Evolutionary conservation across 2,888 invertebrate genomes (phyloP).

Genomic region (Beris chalybata): DNA sequence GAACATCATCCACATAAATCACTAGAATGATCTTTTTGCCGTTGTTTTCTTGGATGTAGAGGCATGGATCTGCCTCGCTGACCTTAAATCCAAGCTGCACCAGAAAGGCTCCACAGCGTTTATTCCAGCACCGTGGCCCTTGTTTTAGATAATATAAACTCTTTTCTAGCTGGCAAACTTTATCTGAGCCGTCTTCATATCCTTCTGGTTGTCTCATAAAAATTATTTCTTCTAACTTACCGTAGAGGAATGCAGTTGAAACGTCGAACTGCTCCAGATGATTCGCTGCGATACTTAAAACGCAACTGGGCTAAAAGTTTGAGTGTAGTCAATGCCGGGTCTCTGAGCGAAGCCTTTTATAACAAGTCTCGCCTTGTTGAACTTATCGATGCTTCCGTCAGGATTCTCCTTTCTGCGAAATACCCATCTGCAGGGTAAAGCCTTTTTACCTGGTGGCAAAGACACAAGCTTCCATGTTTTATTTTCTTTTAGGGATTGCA

Average conservation of each 20-base stretch:
- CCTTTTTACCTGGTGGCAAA: constrained; percentile 41
- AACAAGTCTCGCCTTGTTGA: too few relatives aligned
- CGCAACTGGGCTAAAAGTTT: too few relatives aligned
- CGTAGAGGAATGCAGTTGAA: too few relatives aligned
- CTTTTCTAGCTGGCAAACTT: too few relatives aligned
- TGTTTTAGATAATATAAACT: too few relatives aligned
- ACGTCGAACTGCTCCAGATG: constrained; percentile 11
- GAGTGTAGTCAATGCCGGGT: too few relatives aligned
- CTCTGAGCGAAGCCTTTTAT: too few relatives aligned
- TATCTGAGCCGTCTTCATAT: too few relatives aligned
- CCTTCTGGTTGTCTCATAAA: too few relatives aligned
- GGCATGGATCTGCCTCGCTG: constrained; percentile 43
- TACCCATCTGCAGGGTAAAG: constrained; percentile 45
- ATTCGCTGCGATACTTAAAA: constrained; percentile 35
- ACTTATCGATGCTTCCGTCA: constrained; percentile 40
- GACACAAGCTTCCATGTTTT: constrained; percentile 42
- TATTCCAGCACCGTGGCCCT: too few relatives aligned
- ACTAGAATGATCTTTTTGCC: constrained; percentile 44
- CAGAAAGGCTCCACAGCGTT: constrained; percentile 39
- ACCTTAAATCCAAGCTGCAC: constrained; percentile 38
- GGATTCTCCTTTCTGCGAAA: constrained; percentile 43
- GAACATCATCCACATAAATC: constrained; percentile 41
- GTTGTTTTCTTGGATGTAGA: constrained; percentile 34
- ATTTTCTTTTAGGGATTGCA: constrained; percentile 45
- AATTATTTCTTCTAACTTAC: too few relatives aligned